phyloP scores from a whole-genome alignment of 2,888 invertebrate species.

The Stomorhina lunata region DNA sequence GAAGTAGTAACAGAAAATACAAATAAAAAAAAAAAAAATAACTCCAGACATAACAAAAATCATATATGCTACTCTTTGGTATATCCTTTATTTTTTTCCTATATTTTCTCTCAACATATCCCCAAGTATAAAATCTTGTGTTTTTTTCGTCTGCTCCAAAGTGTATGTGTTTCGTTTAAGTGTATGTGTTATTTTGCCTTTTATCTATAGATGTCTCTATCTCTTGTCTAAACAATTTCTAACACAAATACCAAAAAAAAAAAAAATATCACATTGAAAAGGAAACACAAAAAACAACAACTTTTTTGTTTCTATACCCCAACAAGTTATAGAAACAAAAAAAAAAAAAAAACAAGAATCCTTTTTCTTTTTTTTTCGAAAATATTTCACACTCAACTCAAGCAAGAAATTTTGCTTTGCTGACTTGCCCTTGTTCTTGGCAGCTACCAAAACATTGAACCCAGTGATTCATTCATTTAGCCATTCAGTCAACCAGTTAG shows the following conservation, averaged over 20 bases:
- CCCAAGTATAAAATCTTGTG: conserved; percentile 65
- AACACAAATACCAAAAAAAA: conserved; percentile 68
- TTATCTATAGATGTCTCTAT: conserved; percentile 51
- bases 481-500: conserved; percentile 8
- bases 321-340: conserved; percentile 36
- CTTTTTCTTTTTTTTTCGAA: too few relatives aligned
- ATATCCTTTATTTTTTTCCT: conserved; percentile 46
- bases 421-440: conserved; percentile 39
- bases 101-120: conserved; percentile 53
- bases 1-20: conserved; percentile 26
- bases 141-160: conserved; percentile 39
- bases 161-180: neutral
- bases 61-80: conserved; percentile 42
- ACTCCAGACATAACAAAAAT: conserved; percentile 57
- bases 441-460: conserved; percentile 28
- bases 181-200: conserved; percentile 5
- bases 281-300: conserved; percentile 11
- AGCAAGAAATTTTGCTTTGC: conserved; percentile 60
- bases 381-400: conserved; percentile 62
- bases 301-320: conserved; percentile 32
- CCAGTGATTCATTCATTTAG: neutral
- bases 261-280: conserved; percentile 67
- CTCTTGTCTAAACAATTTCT: conserved; percentile 61
- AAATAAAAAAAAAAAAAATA: neutral
- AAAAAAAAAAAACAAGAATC: conserved; percentile 30